A percentile compares a stretch with the other conserved stretches of the same genome.
phyloP scores from a whole-genome alignment of 2,113 vertebrate species.

The Dunckerocampus dactyliophorus region DNA sequence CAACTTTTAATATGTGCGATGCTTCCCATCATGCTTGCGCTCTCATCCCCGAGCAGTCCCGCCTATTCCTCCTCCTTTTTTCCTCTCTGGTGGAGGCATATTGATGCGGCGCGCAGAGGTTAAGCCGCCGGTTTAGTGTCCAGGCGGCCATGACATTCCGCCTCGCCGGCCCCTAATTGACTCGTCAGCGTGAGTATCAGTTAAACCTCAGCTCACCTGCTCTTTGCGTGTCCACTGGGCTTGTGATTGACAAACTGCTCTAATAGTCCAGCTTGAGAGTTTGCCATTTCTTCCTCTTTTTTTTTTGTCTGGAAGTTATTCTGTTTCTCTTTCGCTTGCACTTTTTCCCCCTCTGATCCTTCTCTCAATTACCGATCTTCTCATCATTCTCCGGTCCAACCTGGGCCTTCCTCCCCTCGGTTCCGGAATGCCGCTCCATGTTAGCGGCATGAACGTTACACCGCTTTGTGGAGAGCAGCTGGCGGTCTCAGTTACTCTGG shows the following conservation, averaged over 20 bases:
- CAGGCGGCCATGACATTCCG: conserved; percentile 59
- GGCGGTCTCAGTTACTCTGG: conserved; percentile 55
- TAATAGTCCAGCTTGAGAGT: conserved; percentile 35
- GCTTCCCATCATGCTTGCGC: neutral
- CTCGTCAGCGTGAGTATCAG: conserved; percentile 54
- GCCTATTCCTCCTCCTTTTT: neutral
- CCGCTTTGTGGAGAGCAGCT: conserved; percentile 36
- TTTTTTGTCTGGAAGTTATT: neutral
- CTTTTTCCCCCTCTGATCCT: conserved; percentile 8
- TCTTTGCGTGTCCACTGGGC: conserved; percentile 33
- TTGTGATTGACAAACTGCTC: conserved; percentile 61
- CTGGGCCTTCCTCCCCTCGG: conserved; percentile 9
- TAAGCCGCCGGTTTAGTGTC: conserved; percentile 62
- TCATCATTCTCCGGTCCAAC: conserved; percentile 24
- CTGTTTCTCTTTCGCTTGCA: neutral
- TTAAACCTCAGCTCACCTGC: conserved; percentile 60
- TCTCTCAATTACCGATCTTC: conserved; percentile 7
- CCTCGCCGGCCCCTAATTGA: conserved; percentile 63
- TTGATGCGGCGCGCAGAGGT: conserved; percentile 55
- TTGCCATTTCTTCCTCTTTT: conserved; percentile 21
- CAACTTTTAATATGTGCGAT: neutral
- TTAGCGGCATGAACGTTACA: conserved; percentile 28
- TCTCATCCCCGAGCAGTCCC: conserved; percentile 16
- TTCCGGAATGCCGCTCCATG: conserved; percentile 23
- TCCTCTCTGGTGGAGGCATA: conserved; percentile 26